These are phyloP conservation scores for Acheta domesticus DNA, from an alignment of 2,888 invertebrate species.

Conservation along the genomic window DNA sequence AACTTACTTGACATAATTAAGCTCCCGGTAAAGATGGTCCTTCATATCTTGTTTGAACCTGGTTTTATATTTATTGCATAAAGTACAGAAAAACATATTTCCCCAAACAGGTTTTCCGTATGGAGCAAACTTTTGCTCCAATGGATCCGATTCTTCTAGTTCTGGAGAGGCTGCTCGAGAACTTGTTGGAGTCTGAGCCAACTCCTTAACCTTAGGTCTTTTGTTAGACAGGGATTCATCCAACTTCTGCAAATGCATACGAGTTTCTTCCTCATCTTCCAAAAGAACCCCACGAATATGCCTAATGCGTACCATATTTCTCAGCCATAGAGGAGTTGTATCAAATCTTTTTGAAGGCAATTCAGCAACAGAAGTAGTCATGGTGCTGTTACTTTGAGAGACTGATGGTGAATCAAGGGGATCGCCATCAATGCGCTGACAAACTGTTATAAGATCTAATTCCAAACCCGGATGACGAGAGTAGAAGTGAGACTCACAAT, in stretches of 20 bases:
- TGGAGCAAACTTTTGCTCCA: constrained; percentile 42
- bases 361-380: constrained; percentile 40
- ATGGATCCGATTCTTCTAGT: constrained; percentile 20
- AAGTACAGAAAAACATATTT: constrained; percentile 57
- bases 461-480: constrained; percentile 54
- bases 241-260: constrained; percentile 18
- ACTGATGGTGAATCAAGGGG: constrained; percentile 38
- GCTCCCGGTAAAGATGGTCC: constrained; percentile 64
- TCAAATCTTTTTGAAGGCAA: constrained; percentile 46
- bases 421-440: constrained; percentile 19
- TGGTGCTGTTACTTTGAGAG: constrained; percentile 38
- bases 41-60: constrained; percentile 59
- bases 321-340: constrained; percentile 60
- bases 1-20: constrained; percentile 62
- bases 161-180: neutral
- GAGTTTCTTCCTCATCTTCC: constrained; percentile 52
- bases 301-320: constrained; percentile 55
- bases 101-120: constrained; percentile 53
- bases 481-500: constrained; percentile 59
- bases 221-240: neutral
- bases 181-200: neutral
- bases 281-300: constrained; percentile 60
- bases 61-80: constrained; percentile 58
- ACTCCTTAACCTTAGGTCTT: neutral
- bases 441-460: constrained; percentile 24